Conservation (phyloP, 2,113 vertebrate species). For the Gavialis gangeticus region DNA sequence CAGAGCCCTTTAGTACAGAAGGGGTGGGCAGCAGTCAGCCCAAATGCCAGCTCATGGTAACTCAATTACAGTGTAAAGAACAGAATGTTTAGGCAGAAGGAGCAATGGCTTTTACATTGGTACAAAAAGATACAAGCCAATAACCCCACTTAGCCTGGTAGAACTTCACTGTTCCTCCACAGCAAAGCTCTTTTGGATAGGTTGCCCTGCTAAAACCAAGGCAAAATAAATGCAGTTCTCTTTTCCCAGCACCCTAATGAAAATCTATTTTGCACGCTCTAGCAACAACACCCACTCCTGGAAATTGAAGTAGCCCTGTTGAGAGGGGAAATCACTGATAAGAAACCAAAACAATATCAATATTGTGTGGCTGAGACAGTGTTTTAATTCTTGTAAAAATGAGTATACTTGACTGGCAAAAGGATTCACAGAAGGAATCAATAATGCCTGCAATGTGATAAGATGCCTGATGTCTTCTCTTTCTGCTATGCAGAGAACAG, state of each 20-base stretch:
- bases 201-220: not conserved
- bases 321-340: not conserved
- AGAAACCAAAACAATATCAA: not conserved
- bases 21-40: not conserved
- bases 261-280: not conserved
- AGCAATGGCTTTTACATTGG: not conserved
- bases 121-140: not conserved
- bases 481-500: not conserved
- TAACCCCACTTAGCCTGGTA: not conserved
- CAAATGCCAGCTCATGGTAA: not conserved
- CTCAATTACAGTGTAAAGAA: conserved; percentile 27
- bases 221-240: not conserved
- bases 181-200: not conserved
- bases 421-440: not conserved
- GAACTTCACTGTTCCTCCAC: not conserved
- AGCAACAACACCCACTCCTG: not conserved
- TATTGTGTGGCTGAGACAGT: not conserved
- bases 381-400: conserved; percentile 3
- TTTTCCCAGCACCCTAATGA: not conserved
- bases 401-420: rapidly evolving
- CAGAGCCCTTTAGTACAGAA: not conserved
- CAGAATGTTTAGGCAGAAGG: not conserved
- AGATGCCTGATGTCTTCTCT: rapidly evolving
- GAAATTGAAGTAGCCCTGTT: not conserved
- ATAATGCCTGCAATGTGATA: not conserved